These are phyloP conservation scores for Tachina grossa DNA, from an alignment of 2,888 invertebrate species.

Conservation along the genomic window DNA sequence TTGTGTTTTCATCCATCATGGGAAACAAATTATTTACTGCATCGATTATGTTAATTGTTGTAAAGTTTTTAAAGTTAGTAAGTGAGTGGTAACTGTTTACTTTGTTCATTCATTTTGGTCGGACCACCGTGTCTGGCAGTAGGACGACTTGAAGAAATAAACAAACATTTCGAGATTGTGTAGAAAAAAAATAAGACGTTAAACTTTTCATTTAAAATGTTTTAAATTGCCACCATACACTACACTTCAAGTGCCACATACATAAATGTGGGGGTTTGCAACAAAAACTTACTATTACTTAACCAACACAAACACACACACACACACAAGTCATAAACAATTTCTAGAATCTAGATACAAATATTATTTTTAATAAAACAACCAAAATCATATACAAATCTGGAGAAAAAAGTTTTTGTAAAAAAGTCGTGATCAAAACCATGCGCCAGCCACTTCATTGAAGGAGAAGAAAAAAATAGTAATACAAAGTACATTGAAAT, in stretches of 20 bases:
- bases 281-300: conserved; percentile 19
- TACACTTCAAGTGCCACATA: conserved; percentile 65
- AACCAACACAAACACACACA: not conserved
- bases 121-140: conserved; percentile 55
- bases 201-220: conserved; percentile 57
- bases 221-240: conserved; percentile 63
- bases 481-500: conserved; percentile 32
- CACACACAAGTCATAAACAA: conserved; percentile 13
- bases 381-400: conserved; percentile 51
- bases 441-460: conserved; percentile 69
- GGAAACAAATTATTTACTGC: conserved; percentile 42
- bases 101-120: conserved; percentile 17
- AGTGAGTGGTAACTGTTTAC: conserved; percentile 54
- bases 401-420: conserved; percentile 28
- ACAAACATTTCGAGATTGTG: conserved; percentile 43
- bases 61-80: conserved; percentile 62
- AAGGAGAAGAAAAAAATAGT: conserved; percentile 44
- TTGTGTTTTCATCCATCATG: conserved; percentile 1
- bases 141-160: conserved; percentile 37
- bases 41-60: conserved; percentile 62
- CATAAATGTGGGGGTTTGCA: conserved; percentile 60
- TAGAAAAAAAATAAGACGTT: not conserved
- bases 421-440: conserved; percentile 70
- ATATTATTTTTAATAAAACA: conserved; percentile 36
- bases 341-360: not conserved